These are phyloP conservation scores for Aphodius sticticus DNA, from an alignment of 2,888 invertebrate genomes.

Conservation along the genomic window DNA sequence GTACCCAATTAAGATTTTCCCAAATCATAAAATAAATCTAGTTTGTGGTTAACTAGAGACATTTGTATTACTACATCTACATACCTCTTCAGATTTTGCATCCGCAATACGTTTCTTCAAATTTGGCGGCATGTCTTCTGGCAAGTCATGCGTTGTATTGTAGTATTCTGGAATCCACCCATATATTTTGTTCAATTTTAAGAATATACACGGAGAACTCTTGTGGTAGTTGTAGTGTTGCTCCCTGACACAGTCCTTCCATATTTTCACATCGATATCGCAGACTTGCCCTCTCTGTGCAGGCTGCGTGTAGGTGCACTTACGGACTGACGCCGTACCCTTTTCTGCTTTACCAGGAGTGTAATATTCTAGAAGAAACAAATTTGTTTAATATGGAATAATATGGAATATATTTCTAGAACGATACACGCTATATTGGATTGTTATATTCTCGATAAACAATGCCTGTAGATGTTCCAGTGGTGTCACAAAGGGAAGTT, in stretches of 20 bases:
- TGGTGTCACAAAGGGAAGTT: too few species aligned
- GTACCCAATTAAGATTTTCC: too few species aligned
- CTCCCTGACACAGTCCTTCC: conserved; percentile 82
- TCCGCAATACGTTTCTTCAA: conserved; percentile 72
- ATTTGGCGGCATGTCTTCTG: conserved; percentile 76
- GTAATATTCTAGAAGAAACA: conserved; percentile 54
- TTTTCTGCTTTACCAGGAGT: conserved; percentile 58
- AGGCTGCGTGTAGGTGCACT: conserved; percentile 55
- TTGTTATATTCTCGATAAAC: too few species aligned
- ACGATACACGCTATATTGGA: too few species aligned
- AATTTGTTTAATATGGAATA: too few species aligned
- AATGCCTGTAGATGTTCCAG: too few species aligned
- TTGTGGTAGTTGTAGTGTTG: conserved; percentile 90
- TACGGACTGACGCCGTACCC: conserved; percentile 56
- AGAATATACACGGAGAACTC: conserved; percentile 92
- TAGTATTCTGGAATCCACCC: conserved; percentile 89
- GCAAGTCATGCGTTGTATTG: conserved; percentile 74
- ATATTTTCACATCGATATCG: conserved; percentile 82
- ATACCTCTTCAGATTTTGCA: conserved; percentile 61
- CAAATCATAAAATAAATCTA: too few species aligned
- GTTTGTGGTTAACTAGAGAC: too few species aligned
- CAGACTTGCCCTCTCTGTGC: conserved; percentile 76
- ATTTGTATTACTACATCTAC: conserved; percentile 21
- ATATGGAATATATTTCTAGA: too few species aligned
- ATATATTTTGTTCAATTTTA: conserved; percentile 95